These are phyloP conservation scores for Syndactyla subalaris DNA, from an alignment of 2,797 vertebrate genomes.

Conservation along the genomic window DNA sequence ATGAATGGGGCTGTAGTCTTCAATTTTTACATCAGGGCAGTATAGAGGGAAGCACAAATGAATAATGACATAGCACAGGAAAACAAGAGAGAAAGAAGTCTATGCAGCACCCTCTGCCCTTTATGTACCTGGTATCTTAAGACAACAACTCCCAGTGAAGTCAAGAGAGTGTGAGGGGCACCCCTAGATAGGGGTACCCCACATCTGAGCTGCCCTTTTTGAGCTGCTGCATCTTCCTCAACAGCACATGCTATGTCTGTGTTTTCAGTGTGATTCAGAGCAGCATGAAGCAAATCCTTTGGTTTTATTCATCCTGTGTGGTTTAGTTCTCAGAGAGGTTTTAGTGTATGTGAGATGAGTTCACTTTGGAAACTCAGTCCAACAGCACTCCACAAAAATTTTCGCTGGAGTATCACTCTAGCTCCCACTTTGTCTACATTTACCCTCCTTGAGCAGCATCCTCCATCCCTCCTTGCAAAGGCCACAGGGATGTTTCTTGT, in stretches of 20 bases:
- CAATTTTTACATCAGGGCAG: neutral
- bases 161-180: neutral
- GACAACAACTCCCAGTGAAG: neutral
- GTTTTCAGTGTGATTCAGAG: neutral
- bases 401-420: neutral
- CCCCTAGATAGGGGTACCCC: neutral
- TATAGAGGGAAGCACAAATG: neutral
- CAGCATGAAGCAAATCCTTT: neutral
- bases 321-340: neutral
- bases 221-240: neutral
- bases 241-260: accelerated
- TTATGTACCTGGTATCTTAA: neutral
- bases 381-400: neutral
- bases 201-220: neutral
- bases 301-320: neutral
- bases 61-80: neutral
- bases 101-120: neutral
- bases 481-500: neutral
- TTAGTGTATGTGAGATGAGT: neutral
- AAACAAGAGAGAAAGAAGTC: neutral
- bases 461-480: neutral
- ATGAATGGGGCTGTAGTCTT: neutral
- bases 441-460: accelerated
- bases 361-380: neutral
- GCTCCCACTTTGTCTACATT: neutral